Base-by-base conservation (phyloP, 2,113 vertebrate genomes). In the Xiphophorus hellerii region DNA sequence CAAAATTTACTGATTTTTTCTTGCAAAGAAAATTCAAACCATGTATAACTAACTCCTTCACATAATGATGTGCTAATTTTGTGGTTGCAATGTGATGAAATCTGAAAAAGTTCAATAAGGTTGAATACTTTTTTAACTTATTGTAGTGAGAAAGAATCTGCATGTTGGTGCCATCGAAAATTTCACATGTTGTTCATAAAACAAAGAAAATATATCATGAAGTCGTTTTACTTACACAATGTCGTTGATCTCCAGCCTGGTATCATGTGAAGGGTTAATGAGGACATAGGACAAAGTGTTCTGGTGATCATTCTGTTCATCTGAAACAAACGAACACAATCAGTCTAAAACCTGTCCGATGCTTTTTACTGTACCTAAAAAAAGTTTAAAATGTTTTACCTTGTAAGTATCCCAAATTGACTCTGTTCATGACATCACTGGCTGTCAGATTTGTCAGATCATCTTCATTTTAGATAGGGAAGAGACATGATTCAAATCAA, bases 401-500 rank as follows among this genome's bases (percentile, higher is more conserved):
- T 97, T 98, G 96, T 83, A 98, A 95, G 92, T 98, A 97, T 91
- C 97, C 97, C 94, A 98, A 95, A 92, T 98, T 98, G 92, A 98
- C 97, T 94, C 97, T 96, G 93, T 98, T 98, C 97, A 98, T 98
- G 92, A 98, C 97, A 87, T 98, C 97, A 94, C 96, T 96, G 94
- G 97, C 97, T 90, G 97, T 98, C 95, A 98, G 95, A 92, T 98
- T 97, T 88, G 96, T 95, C 90, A 97, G 94, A 91, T 97, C 96
- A 93, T 98, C 97, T 98, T 31, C 60, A 44, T 61, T 68, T 58
- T 0, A 69, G 13, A 94, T 48, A 79, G 44, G n/a, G 28, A 76
- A 20, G 66, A 71, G 51, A 87, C 3, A 82, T 42, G 83, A 61
- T 81, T 75, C 93, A 80, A 90, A 91, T 90, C 83, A 93, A 25